Evolutionary conservation across 2,113 vertebrate species (phyloP).

Genomic region (Ciconia stormi): DNA sequence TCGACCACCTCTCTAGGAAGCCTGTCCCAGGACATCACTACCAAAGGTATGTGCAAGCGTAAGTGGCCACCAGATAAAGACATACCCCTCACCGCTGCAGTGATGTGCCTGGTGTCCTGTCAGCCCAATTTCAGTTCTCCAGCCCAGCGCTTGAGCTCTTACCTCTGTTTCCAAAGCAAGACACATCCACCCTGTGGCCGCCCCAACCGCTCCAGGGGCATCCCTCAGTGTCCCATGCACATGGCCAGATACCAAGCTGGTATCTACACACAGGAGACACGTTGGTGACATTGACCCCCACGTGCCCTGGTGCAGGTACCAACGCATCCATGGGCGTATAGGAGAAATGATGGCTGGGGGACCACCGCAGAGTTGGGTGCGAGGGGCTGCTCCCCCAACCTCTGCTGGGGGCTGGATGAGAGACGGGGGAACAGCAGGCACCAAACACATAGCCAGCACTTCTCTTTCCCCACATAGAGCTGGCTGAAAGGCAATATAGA

Average conservation of each 20-base stretch:
- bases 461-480: not conserved
- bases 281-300: fast-evolving
- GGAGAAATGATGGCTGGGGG: not conserved
- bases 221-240: not conserved
- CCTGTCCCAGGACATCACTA: not conserved
- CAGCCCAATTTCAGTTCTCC: not conserved
- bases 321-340: fast-evolving
- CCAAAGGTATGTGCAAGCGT: not conserved
- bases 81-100: fast-evolving
- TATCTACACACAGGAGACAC: not conserved
- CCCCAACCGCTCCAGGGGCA: fast-evolving
- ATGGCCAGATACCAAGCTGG: not conserved
- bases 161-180: not conserved
- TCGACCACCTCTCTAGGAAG: not conserved
- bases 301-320: not conserved
- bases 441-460: not conserved
- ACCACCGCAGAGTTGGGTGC: not conserved
- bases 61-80: not conserved
- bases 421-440: not conserved
- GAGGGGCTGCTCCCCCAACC: not conserved
- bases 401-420: not conserved
- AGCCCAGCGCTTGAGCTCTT: not conserved
- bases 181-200: fast-evolving
- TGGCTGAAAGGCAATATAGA: not conserved
- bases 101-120: too few species aligned